Evolutionary conservation across 2,113 vertebrate genomes (phyloP).

Genomic region (Panurus biarmicus): DNA sequence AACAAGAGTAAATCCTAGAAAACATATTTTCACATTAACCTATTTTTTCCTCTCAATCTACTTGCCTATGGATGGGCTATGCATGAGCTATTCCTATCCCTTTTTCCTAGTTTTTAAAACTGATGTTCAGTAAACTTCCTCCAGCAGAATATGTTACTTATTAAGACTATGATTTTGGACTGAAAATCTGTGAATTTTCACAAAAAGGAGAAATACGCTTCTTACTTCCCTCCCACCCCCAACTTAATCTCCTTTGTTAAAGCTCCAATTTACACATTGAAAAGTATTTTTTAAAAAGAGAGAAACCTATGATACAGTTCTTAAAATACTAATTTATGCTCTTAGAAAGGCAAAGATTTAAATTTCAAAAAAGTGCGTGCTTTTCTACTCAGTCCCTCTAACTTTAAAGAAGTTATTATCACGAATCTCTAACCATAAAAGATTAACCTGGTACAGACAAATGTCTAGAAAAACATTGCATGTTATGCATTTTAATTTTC

Average conservation of each 20-base stretch:
- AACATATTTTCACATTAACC: not conserved
- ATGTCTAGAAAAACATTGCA: not conserved
- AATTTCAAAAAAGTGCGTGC: not conserved
- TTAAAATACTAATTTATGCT: not conserved
- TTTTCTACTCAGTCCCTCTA: not conserved
- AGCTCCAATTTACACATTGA: not conserved
- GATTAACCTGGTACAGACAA: not conserved
- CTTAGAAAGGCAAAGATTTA: not conserved
- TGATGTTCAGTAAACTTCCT: not conserved
- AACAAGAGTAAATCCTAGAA: not conserved
- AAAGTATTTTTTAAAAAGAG: not conserved
- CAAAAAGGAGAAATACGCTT: not conserved
- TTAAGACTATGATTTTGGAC: not conserved
- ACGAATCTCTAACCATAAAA: not conserved
- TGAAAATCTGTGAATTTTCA: not conserved
- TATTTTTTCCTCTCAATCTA: not conserved
- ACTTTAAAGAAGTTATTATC: not conserved
- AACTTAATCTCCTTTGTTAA: not conserved
- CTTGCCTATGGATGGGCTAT: not conserved
- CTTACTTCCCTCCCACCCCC: fast-evolving
- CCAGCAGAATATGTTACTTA: not conserved
- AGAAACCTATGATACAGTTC: not conserved
- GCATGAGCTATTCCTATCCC: not conserved
- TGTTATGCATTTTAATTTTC: not conserved
- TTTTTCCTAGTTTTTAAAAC: not conserved